Conservation (phyloP, 2,113 vertebrate genomes). For the Emydocephalus ijimae region DNA sequence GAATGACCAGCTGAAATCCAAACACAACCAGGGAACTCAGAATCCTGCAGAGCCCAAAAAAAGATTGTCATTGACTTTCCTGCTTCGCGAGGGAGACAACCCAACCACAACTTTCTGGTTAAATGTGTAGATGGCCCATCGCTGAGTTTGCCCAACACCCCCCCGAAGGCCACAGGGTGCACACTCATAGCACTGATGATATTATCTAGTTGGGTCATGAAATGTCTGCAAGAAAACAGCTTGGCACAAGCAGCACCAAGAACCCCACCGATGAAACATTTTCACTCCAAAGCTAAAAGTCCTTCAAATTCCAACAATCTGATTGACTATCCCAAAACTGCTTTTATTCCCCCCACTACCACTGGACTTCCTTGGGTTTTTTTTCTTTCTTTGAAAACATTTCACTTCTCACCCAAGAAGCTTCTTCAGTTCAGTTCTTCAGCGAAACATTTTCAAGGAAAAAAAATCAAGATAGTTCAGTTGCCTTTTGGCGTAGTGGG, state of each 20-base stretch:
- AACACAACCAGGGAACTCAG: slow-evolving; percentile 72
- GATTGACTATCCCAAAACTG: background rate
- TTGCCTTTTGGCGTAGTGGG: background rate
- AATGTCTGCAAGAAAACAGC: background rate
- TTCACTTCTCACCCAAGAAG: background rate
- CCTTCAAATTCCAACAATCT: background rate
- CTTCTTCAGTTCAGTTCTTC: too few relatives aligned
- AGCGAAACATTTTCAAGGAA: background rate
- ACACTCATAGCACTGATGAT: background rate
- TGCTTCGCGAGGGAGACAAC: background rate
- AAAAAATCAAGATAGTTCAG: background rate
- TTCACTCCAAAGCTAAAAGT: slow-evolving; percentile 26
- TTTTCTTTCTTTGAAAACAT: background rate
- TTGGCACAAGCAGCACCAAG: background rate
- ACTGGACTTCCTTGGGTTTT: background rate
- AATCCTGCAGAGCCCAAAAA: slow-evolving; percentile 63
- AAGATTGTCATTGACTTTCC: background rate
- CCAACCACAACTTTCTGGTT: background rate
- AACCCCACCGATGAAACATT: slow-evolving; percentile 41
- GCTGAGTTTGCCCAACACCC: background rate
- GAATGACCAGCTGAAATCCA: slow-evolving; percentile 71
- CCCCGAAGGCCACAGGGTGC: background rate
- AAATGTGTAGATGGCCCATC: background rate
- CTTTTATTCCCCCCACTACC: rapidly evolving
- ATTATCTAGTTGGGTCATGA: background rate